phyloP scores from a whole-genome alignment of 2,888 invertebrate species.

The Trichacis sp. region DNA sequence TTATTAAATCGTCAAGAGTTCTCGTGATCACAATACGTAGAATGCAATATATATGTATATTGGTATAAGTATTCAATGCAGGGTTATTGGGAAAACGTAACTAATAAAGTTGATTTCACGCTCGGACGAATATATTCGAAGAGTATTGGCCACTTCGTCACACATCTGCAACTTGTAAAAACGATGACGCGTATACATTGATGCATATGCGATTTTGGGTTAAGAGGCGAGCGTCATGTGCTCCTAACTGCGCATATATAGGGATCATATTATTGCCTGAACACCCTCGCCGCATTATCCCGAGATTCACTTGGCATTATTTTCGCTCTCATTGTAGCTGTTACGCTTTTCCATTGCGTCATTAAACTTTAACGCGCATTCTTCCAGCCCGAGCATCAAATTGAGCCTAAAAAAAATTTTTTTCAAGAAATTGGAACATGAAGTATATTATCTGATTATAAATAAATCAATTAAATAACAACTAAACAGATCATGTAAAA shows the following conservation, averaged over 20 bases:
- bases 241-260: constrained; percentile 63
- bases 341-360: constrained; percentile 6
- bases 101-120: constrained; percentile 67
- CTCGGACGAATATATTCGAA: constrained; percentile 56
- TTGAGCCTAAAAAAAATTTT: no score
- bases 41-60: constrained; percentile 25
- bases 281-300: constrained; percentile 21
- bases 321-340: constrained; percentile 35
- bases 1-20: constrained; percentile 35
- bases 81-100: constrained; percentile 45
- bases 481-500: no score
- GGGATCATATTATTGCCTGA: constrained; percentile 64
- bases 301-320: constrained; percentile 16
- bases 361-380: neutral
- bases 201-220: constrained; percentile 55
- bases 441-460: no score
- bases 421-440: no score
- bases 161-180: constrained; percentile 30
- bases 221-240: constrained; percentile 67
- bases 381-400: no score
- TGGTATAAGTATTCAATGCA: constrained; percentile 39
- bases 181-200: constrained; percentile 38
- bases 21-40: constrained; percentile 21
- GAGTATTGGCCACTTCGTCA: constrained; percentile 43
- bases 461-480: no score